A percentile compares a stretch with the other conserved stretches of the same genome.
phyloP scores from a whole-genome alignment of 1,140 invertebrate species.

The Sycophila sp. region DNA sequence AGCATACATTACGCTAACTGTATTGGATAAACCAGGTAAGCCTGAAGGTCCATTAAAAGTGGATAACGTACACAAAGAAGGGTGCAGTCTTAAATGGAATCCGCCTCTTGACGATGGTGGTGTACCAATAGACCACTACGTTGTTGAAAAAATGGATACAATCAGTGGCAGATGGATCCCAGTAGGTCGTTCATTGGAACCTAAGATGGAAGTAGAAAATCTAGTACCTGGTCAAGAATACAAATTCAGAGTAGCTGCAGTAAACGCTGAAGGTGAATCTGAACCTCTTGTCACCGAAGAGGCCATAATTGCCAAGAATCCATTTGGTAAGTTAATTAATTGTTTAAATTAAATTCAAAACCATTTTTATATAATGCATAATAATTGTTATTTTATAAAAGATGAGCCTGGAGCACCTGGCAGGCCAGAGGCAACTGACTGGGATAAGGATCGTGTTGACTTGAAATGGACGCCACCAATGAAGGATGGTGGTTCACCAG shows the following conservation, averaged over 20 bases:
- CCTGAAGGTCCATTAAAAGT: conserved; percentile 93
- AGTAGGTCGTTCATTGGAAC: conserved; percentile 80
- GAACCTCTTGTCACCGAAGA: conserved; percentile 90
- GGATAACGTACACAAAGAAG: conserved; percentile 92
- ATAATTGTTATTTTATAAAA: too few relatives aligned
- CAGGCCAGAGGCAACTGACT: conserved; percentile 88
- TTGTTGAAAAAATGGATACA: conserved; percentile 90
- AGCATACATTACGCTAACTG: conserved; percentile 86
- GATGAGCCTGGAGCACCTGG: conserved; percentile 93
- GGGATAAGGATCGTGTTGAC: conserved; percentile 95
- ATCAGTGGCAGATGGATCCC: conserved; percentile 88
- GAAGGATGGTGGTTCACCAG: conserved; percentile 91
- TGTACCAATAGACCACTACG: conserved; percentile 89
- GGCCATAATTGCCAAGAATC: conserved; percentile 96
- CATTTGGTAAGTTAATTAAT: conserved; percentile 78
- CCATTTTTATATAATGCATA: too few relatives aligned
- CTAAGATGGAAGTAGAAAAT: conserved; percentile 85
- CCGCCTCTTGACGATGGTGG: conserved; percentile 92
- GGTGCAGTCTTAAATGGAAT: conserved; percentile 94
- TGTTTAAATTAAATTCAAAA: too few relatives aligned
- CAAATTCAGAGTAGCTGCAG: conserved; percentile 95
- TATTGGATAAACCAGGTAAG: conserved; percentile 87
- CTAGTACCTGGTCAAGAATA: conserved; percentile 93
- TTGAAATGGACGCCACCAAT: conserved; percentile 90
- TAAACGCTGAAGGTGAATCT: conserved; percentile 95